Conservation (phyloP, 2,797 vertebrate genomes). For the Clarias fuscus region DNA sequence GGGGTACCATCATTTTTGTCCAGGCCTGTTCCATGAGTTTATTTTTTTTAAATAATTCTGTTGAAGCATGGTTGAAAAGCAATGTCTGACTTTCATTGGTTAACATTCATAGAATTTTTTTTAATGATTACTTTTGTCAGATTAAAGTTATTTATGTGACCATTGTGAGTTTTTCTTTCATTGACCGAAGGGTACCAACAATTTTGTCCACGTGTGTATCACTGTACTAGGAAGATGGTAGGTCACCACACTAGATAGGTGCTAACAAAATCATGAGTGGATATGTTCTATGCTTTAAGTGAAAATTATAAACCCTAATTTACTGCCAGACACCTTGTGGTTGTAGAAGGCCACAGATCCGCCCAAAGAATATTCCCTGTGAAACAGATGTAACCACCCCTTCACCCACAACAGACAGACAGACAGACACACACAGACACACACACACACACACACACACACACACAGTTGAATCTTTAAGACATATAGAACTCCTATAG, state of each 20-base stretch:
- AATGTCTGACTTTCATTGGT: no score
- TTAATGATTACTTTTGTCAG: no score
- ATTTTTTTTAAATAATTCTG: no score
- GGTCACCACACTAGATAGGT: neutral
- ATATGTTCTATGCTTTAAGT: neutral
- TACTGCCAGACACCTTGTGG: neutral
- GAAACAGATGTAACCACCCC: neutral
- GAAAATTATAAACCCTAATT: constrained; percentile 8
- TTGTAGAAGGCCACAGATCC: neutral
- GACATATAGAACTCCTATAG: neutral
- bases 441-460: neutral
- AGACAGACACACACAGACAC: neutral
- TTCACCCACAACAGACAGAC: neutral
- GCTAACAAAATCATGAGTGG: neutral
- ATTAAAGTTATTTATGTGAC: no score
- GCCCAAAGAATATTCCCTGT: neutral
- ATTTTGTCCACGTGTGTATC: no score
- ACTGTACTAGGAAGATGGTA: neutral
- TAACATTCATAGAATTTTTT: no score
- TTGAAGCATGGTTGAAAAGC: no score
- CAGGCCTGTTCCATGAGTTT: no score
- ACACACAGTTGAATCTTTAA: neutral
- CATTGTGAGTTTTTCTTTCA: no score
- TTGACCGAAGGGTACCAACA: no score
- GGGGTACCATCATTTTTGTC: no score